Conservation (phyloP, 2,797 vertebrate genomes). For the Thalassophryne amazonica region DNA sequence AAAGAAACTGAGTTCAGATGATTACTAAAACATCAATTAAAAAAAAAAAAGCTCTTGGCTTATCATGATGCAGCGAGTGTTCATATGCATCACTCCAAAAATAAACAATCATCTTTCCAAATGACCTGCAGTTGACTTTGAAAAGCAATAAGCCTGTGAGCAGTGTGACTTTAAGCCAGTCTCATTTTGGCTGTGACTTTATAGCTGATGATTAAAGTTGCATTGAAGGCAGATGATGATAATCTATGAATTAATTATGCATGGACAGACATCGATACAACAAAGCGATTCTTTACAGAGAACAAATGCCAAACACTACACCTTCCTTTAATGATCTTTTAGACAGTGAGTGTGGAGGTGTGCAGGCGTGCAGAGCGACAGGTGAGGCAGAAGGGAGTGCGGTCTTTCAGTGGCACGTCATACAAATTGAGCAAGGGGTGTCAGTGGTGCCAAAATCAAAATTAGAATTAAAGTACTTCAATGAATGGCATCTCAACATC, state of each 20-base stretch:
- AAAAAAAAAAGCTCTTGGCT: no score
- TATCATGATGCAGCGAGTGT: no score
- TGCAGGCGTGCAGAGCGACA: neutral
- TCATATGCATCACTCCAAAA: no score
- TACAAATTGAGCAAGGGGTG: no score
- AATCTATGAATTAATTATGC: constrained; percentile 74
- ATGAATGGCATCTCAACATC: no score
- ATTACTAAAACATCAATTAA: no score
- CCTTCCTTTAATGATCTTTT: constrained; percentile 49
- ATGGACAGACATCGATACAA: constrained; percentile 64
- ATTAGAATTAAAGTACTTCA: no score
- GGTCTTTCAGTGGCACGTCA: no score
- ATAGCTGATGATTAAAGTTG: constrained; percentile 64
- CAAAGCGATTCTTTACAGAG: constrained; percentile 63
- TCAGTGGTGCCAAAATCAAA: no score
- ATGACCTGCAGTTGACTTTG: constrained; percentile 16
- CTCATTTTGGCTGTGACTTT: constrained; percentile 40
- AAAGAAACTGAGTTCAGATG: neutral
- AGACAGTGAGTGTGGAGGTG: neutral
- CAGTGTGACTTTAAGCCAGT: constrained; percentile 32
- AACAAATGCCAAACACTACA: constrained; percentile 66
- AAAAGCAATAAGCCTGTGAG: constrained; percentile 8
- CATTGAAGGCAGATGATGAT: constrained; percentile 66
- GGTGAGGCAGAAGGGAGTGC: no score
- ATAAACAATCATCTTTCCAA: constrained; percentile 6